phyloP scores from a whole-genome alignment of 2,113 vertebrate species.

The Nyctereutes procyonoides region DNA sequence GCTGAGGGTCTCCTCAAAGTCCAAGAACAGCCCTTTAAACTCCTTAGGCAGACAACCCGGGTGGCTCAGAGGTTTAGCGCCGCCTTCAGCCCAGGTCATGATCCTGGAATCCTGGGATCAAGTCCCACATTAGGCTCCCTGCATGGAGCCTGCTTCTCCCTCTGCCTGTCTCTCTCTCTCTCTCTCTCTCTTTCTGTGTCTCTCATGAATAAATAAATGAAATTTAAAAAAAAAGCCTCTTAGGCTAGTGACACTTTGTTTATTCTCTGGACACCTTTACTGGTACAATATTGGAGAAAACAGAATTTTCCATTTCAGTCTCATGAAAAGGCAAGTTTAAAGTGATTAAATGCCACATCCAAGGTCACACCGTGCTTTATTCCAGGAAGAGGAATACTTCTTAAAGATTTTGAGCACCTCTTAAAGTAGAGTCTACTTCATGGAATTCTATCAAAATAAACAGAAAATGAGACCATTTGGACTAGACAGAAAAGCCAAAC shows the following conservation, averaged over 20 bases:
- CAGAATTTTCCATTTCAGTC: not conserved
- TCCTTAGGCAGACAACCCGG: not conserved
- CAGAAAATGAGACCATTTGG: constrained; percentile 39
- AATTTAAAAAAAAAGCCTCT: too few species aligned
- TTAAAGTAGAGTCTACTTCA: not conserved
- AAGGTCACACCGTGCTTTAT: not conserved
- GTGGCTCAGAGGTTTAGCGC: too few species aligned
- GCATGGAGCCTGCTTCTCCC: too few species aligned
- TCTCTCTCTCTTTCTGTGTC: too few species aligned
- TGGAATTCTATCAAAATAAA: constrained; percentile 21
- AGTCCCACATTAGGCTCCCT: too few species aligned
- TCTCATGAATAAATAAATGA: too few species aligned
- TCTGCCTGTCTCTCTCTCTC: too few species aligned
- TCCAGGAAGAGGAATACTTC: not conserved
- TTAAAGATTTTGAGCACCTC: not conserved
- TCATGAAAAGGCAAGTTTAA: not conserved
- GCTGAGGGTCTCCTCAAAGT: not conserved
- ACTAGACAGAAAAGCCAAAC: not conserved
- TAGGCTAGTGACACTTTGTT: not conserved
- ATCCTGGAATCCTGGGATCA: too few species aligned
- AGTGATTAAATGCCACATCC: not conserved
- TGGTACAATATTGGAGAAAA: not conserved
- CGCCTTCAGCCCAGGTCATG: too few species aligned
- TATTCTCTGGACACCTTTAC: not conserved
- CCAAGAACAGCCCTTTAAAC: not conserved